A percentile compares a stretch with the other conserved stretches of the same genome.
Conservation (phyloP, 2,797 vertebrate genomes). For the Monodelphis domestica region DNA sequence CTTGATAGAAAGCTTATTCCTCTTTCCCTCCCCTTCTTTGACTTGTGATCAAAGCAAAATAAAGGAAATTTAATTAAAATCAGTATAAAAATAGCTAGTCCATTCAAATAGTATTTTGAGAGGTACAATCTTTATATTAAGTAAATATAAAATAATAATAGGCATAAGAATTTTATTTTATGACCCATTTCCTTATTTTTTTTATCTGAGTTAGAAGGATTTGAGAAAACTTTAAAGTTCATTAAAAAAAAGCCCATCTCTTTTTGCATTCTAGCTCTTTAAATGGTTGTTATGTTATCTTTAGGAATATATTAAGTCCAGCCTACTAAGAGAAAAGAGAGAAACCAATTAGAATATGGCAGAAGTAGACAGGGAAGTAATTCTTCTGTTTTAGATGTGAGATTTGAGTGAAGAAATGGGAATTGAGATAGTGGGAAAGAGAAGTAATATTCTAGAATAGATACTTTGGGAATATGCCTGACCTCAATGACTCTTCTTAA, state of each 20-base stretch:
- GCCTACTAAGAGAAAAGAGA: conserved; percentile 12
- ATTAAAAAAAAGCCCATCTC: not conserved
- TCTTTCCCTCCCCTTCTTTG: conserved; percentile 63
- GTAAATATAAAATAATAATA: conserved; percentile 55
- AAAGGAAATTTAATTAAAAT: conserved; percentile 74
- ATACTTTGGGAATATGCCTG: not conserved
- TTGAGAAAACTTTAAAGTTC: conserved; percentile 42
- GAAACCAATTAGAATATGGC: conserved; percentile 17
- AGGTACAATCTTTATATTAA: conserved; percentile 24
- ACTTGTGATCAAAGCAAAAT: conserved; percentile 41
- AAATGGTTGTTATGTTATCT: conserved; percentile 29
- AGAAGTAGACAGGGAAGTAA: conserved; percentile 11
- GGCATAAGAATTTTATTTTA: conserved; percentile 55
- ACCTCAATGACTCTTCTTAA: not conserved
- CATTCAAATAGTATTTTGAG: conserved; percentile 19
- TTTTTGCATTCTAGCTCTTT: conserved; percentile 21
- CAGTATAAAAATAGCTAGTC: conserved; percentile 55
- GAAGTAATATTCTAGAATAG: conserved; percentile 10
- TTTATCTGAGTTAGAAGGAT: conserved; percentile 40
- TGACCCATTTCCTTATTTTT: conserved; percentile 3
- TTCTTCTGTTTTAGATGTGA: conserved; percentile 29
- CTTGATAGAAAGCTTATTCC: conserved; percentile 67
- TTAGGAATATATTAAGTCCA: conserved; percentile 7
- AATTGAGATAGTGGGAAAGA: not conserved
- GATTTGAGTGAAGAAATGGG: conserved; percentile 17